Percentiles rank a stretch among this genome's conserved stretches.
Evolutionary conservation across 2,797 vertebrate genomes (phyloP).

Genomic region (Anableps anableps): DNA sequence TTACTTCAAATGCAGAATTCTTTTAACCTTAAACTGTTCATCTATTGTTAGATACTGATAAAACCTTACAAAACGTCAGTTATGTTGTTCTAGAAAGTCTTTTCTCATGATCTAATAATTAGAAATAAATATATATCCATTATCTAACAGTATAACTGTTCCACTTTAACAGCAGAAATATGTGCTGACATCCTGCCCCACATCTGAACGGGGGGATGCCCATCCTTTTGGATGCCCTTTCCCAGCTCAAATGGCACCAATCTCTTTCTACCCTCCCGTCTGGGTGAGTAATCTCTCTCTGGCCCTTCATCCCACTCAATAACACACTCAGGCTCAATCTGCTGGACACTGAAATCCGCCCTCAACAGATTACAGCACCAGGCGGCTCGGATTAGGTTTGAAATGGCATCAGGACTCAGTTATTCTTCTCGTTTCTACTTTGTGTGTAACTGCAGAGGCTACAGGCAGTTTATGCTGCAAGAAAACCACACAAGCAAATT

Average conservation of each 20-base stretch:
- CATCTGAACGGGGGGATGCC: neutral
- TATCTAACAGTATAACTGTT: neutral
- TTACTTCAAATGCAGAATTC: neutral
- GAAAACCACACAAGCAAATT: constrained; percentile 12
- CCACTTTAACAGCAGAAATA: neutral
- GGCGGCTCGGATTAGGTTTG: constrained; percentile 60
- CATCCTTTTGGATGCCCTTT: neutral
- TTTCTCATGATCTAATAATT: neutral
- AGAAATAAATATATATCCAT: neutral
- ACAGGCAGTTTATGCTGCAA: neutral
- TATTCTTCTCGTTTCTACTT: constrained; percentile 34
- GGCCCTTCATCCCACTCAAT: constrained; percentile 64
- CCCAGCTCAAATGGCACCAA: constrained; percentile 6
- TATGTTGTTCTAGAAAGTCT: neutral
- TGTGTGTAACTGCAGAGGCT: neutral
- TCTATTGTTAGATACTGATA: neutral
- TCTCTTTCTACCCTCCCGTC: constrained; percentile 4
- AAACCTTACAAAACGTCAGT: neutral
- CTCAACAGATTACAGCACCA: constrained; percentile 63
- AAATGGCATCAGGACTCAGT: constrained; percentile 25
- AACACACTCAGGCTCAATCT: constrained; percentile 67
- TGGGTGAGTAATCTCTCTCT: constrained; percentile 44
- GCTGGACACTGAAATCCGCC: constrained; percentile 49
- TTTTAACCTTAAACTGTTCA: neutral
- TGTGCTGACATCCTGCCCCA: neutral